phyloP scores from a whole-genome alignment of 1,140 invertebrate genomes.

The Antheraea mylitta region DNA sequence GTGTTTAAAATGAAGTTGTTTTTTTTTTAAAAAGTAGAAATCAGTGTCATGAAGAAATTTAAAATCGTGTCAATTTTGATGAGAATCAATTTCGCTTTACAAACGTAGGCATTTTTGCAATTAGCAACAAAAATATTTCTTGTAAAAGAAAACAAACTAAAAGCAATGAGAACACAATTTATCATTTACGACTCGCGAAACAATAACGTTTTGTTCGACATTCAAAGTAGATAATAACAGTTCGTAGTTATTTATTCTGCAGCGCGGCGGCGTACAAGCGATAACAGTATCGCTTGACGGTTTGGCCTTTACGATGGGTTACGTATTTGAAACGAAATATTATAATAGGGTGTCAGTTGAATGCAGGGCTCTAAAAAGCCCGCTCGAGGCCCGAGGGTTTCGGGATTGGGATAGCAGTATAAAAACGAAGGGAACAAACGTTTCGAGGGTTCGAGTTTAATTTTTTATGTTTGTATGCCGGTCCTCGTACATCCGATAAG shows the following conservation, averaged over 20 bases:
- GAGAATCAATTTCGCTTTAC: too few species aligned
- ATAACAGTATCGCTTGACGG: constrained; percentile 26
- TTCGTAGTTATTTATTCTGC: constrained; percentile 14
- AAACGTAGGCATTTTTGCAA: too few species aligned
- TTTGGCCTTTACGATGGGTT: constrained; percentile 21
- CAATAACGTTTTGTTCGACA: constrained; percentile 12
- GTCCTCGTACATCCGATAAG: constrained; percentile 6
- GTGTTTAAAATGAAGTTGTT: too few species aligned
- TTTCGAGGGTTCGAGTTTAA: constrained; percentile 40
- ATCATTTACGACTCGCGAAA: constrained; percentile 4
- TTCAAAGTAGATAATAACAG: constrained; percentile 19
- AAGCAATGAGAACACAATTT: background rate
- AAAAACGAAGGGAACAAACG: constrained; percentile 56
- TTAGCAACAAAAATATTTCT: background rate
- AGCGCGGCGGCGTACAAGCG: constrained; percentile 9
- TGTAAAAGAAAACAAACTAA: background rate
- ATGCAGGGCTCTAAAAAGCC: constrained; percentile 26
- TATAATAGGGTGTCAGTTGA: constrained; percentile 34
- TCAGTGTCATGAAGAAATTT: too few species aligned
- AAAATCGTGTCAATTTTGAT: too few species aligned
- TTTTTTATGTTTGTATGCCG: constrained; percentile 41
- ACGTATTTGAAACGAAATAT: constrained; percentile 26
- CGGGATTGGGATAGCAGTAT: constrained; percentile 24
- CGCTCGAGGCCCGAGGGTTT: constrained; percentile 24
- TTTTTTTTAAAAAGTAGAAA: too few species aligned